Evolutionary conservation across 2,797 vertebrate species (phyloP).

Genomic region (Adelosebastes latens): DNA sequence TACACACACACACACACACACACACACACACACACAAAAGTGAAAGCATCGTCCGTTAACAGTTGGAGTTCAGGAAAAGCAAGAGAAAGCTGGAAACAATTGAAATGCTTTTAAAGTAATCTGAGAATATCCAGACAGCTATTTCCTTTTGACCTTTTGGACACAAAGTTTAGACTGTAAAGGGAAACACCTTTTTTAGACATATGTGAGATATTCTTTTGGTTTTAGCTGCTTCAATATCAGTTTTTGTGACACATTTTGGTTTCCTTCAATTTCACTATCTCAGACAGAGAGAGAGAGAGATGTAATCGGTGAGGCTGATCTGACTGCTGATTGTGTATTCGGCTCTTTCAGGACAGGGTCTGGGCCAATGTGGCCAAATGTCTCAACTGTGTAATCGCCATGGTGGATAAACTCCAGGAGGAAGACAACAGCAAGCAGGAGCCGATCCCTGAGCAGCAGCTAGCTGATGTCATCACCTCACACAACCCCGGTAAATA

Average conservation of each 20-base stretch:
- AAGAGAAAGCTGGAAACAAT: conserved; percentile 33
- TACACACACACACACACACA: background rate
- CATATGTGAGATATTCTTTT: background rate
- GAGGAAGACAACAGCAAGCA: conserved; percentile 83
- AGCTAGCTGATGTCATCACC: conserved; percentile 83
- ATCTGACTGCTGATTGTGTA: conserved; percentile 48
- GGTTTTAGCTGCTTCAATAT: background rate
- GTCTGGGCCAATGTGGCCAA: conserved; percentile 96
- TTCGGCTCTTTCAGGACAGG: conserved; percentile 90
- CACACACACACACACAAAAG: background rate
- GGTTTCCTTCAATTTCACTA: background rate
- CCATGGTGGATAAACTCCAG: conserved; percentile 93
- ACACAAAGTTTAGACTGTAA: background rate
- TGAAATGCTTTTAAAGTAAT: conserved; percentile 36
- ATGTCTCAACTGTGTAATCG: conserved; percentile 95
- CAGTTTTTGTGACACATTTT: background rate
- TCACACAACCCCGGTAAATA: conserved; percentile 88
- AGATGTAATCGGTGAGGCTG: conserved; percentile 1
- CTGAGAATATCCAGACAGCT: conserved; percentile 32
- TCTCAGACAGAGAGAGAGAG: background rate
- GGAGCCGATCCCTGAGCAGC: conserved; percentile 73
- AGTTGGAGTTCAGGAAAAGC: conserved; percentile 24
- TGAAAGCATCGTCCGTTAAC: conserved; percentile 6
- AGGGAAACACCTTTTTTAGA: background rate
- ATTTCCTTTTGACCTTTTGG: conserved; percentile 47